Conservation (phyloP, 1,140 invertebrate species). For the Delia radicum region DNA sequence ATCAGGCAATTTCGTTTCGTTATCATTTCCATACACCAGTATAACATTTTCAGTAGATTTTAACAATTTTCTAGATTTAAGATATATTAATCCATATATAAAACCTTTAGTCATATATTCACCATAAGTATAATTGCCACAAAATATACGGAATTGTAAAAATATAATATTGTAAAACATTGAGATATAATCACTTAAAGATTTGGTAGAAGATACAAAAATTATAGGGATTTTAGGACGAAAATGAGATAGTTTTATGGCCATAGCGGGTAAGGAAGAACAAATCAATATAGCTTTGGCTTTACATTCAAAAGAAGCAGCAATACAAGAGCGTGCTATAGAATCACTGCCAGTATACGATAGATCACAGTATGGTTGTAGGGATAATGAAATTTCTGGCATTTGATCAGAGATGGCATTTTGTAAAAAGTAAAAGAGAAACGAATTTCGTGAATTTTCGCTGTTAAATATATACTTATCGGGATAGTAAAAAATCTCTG, state of each 20-base stretch:
- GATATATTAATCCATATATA: conserved; percentile 38
- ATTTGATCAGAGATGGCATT: conserved; percentile 40
- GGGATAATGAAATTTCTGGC: conserved; percentile 25
- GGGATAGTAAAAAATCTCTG: conserved; percentile 44
- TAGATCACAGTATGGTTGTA: conserved; percentile 37
- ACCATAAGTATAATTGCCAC: conserved; percentile 25
- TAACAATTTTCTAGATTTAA: conserved; percentile 30
- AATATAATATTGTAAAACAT: conserved; percentile 43
- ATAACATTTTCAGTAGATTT: conserved; percentile 35
- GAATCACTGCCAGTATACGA: conserved; percentile 45
- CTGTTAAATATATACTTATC: conserved; percentile 42
- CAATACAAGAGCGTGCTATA: conserved; percentile 36
- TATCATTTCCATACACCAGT: conserved; percentile 37
- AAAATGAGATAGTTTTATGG: conserved; percentile 47
- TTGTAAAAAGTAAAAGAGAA: conserved; percentile 39
- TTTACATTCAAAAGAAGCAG: conserved; percentile 40
- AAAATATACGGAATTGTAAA: conserved; percentile 34
- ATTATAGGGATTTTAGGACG: conserved; percentile 40
- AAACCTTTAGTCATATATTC: conserved; percentile 33
- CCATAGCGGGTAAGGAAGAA: conserved; percentile 43
- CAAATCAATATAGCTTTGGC: conserved; percentile 42
- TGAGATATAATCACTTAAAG: conserved; percentile 42
- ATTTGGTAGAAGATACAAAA: conserved; percentile 44
- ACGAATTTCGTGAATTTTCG: not conserved
- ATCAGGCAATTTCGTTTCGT: conserved; percentile 38